Percentiles rank a stretch among this genome's conserved stretches.
phyloP scores from a whole-genome alignment of 2,888 invertebrate genomes.

The Gonocerus acuteangulatus region DNA sequence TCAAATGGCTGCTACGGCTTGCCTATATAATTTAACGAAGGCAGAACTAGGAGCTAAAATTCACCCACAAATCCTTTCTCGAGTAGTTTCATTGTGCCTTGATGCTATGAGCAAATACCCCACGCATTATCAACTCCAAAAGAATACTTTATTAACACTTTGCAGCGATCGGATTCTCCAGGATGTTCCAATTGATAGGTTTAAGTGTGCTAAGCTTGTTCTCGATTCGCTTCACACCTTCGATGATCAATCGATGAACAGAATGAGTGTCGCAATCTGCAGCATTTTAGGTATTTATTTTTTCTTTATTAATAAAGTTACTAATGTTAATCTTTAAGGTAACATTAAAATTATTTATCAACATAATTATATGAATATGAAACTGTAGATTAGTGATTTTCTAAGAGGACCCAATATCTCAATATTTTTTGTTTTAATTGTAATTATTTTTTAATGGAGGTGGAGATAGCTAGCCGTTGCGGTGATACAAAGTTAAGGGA shows the following conservation, averaged over 20 bases:
- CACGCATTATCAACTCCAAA: slow-evolving; percentile 51
- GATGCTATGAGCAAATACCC: slow-evolving; percentile 53
- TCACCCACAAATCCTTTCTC: slow-evolving; percentile 54
- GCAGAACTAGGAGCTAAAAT: slow-evolving; percentile 56
- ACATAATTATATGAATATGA: too few species aligned
- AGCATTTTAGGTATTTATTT: slow-evolving; percentile 53
- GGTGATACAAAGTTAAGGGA: too few species aligned
- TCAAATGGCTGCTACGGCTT: slow-evolving; percentile 68
- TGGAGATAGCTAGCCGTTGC: too few species aligned
- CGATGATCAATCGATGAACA: slow-evolving; percentile 60
- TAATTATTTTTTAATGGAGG: too few species aligned
- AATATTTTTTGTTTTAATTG: too few species aligned
- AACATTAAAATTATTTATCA: too few species aligned
- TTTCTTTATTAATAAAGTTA: slow-evolving; percentile 11
- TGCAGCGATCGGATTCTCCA: slow-evolving; percentile 70
- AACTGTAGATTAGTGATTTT: too few species aligned
- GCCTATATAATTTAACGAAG: slow-evolving; percentile 63
- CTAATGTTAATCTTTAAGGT: too few species aligned
- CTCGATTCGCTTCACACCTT: slow-evolving; percentile 62
- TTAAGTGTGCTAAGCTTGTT: slow-evolving; percentile 60
- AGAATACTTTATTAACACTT: slow-evolving; percentile 62
- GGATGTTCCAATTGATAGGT: slow-evolving; percentile 58
- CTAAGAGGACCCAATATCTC: too few species aligned
- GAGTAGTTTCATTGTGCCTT: slow-evolving; percentile 56
- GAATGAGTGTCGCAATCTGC: slow-evolving; percentile 73